phyloP scores from a whole-genome alignment of 2,113 vertebrate genomes.

The Cyprinodon brontotheroides region DNA sequence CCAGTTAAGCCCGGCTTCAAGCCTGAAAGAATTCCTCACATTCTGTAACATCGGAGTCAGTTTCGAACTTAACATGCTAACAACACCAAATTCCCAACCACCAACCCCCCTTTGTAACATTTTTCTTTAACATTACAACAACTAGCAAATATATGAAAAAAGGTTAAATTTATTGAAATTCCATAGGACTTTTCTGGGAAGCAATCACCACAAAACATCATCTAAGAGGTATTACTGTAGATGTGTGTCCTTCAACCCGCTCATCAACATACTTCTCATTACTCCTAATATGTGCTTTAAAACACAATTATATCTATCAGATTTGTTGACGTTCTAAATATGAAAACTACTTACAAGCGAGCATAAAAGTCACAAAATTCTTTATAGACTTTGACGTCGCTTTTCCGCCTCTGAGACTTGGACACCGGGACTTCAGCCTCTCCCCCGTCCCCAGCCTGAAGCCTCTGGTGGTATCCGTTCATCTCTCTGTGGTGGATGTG shows the following conservation, averaged over 20 bases:
- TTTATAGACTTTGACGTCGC: conserved; percentile 95
- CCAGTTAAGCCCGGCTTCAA: conserved; percentile 14
- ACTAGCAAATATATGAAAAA: neutral
- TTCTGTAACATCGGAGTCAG: conserved; percentile 41
- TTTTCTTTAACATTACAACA: neutral
- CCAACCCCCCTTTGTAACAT: neutral
- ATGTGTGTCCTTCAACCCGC: too few relatives aligned
- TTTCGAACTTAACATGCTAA: conserved; percentile 6
- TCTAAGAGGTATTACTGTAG: too few relatives aligned
- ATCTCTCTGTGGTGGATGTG: conserved; percentile 36
- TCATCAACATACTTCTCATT: neutral
- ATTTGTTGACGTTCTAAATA: neutral
- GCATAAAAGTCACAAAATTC: conserved; percentile 99
- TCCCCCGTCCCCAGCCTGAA: conserved; percentile 56
- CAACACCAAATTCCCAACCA: neutral
- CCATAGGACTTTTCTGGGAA: neutral
- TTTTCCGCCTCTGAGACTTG: conserved; percentile 89
- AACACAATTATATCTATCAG: neutral
- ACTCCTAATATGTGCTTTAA: neutral
- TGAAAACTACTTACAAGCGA: conserved; percentile 88
- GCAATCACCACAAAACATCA: neutral
- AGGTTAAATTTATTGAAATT: neutral
- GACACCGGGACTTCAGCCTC: conserved; percentile 88
- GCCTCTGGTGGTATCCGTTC: conserved; percentile 69
- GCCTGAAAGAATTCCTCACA: conserved; percentile 49